phyloP scores from a whole-genome alignment of 1,140 invertebrate species.

The Samia ricini region DNA sequence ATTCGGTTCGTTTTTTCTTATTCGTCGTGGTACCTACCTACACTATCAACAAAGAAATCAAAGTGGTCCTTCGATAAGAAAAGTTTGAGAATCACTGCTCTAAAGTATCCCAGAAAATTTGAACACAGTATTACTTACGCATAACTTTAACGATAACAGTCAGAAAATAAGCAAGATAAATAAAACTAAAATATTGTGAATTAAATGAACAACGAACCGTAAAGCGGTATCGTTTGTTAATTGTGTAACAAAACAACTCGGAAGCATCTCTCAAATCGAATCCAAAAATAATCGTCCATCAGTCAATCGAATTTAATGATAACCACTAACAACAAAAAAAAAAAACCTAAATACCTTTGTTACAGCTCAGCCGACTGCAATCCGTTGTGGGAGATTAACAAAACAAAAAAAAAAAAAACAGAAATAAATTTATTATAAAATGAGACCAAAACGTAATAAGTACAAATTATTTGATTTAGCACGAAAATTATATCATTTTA shows the following conservation, averaged over 20 bases:
- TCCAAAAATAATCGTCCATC: slow-evolving; percentile 70
- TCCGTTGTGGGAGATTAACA: slow-evolving; percentile 54
- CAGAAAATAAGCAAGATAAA: slow-evolving; percentile 15
- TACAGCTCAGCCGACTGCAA: slow-evolving; percentile 51
- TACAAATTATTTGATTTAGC: slow-evolving; percentile 70
- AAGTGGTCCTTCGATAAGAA: too few species aligned
- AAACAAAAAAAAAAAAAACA: too few species aligned
- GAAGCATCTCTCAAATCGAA: slow-evolving; percentile 60
- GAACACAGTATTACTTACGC: too few species aligned
- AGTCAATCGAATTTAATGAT: slow-evolving; percentile 58
- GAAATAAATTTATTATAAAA: slow-evolving; percentile 72
- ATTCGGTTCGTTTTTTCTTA: too few species aligned
- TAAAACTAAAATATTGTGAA: slow-evolving; percentile 25
- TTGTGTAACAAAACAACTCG: slow-evolving; percentile 49
- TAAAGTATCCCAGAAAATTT: too few species aligned
- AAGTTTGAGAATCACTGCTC: too few species aligned
- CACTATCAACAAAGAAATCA: too few species aligned
- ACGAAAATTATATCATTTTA: slow-evolving; percentile 72
- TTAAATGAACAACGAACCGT: slow-evolving; percentile 30
- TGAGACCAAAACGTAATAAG: slow-evolving; percentile 46
- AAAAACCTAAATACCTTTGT: slow-evolving; percentile 68
- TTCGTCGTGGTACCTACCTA: too few species aligned
- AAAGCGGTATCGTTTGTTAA: slow-evolving; percentile 34
- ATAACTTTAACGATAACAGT: background rate
- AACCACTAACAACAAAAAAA: too few species aligned